A percentile compares a stretch with the other conserved stretches of the same genome.
Conservation (phyloP, 2,797 vertebrate species). For the Anguilla marmorata region DNA sequence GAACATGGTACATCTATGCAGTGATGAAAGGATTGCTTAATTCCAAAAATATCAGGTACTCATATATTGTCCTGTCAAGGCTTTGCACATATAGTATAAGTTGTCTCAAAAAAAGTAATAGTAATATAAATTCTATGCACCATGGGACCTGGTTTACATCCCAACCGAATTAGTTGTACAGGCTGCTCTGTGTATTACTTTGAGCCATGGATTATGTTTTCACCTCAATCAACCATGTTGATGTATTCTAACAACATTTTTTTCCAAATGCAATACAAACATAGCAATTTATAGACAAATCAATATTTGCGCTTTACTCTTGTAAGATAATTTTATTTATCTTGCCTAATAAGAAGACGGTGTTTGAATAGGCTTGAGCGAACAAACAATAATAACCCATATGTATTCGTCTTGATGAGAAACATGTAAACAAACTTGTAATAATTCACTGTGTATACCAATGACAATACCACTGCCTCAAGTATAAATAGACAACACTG, state of each 20-base stretch:
- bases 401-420: slow-evolving; percentile 22
- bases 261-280: slow-evolving; percentile 23
- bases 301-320: slow-evolving; percentile 32
- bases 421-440: slow-evolving; percentile 19
- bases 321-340: slow-evolving; percentile 24
- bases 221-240: not conserved
- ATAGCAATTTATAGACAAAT: slow-evolving; percentile 26
- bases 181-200: not conserved
- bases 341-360: slow-evolving; percentile 14
- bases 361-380: slow-evolving; percentile 23
- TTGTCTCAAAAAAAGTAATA: not conserved
- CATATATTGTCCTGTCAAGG: not conserved
- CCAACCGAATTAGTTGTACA: not conserved
- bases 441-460: slow-evolving; percentile 20
- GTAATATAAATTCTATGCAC: not conserved
- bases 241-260: not conserved
- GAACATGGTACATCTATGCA: not conserved
- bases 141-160: not conserved
- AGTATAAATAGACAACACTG: not conserved
- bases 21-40: not conserved
- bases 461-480: not conserved
- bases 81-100: not conserved
- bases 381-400: slow-evolving; percentile 20
- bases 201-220: not conserved
- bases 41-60: not conserved